Base-by-base conservation (phyloP, 2,888 invertebrate genomes). In the Taenaris catops region DNA sequence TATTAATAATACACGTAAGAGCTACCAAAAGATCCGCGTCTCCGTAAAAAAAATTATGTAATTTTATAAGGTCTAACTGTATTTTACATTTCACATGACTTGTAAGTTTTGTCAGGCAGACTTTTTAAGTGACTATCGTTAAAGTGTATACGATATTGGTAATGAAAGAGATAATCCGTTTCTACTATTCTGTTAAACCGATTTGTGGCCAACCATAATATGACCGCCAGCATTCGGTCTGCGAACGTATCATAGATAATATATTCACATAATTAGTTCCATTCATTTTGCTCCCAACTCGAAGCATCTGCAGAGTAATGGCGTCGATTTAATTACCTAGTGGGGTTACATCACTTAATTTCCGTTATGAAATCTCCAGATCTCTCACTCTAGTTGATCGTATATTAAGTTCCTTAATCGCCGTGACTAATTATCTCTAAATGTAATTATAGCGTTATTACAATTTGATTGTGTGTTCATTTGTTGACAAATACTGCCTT, bases 251-350 rank as follows among this genome's bases (percentile, higher is more conserved):
- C 45, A 46, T 43, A 46, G 47, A 45, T 50, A 48, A 51, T 52
- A 50, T 53, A 51, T 52, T 53, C 49, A 44, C 38, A 43, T 48
- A 53, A 61, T 59, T 56, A 55, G 52, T 51, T 51, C 56, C 49
- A 58, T 63, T 61, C 53, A 55, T 55, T 58, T 50, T 47, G 40
- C 25, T 33, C 42, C 41, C 32, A 43, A 44, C 44, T 33, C 39
- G 41, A 40, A 48, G 41, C 44, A 51, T 51, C 49, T 50, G 48
- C 46, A 46, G 44, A 49, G 50, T 51, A 55, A 54, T 55, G 55
- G 53, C 51, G 51, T 48, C 53, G 53, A 59, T 62, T 59, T 63
- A 62, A 66, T 63, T 61, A 63, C 56, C 57, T 48, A 53, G 51
- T 53, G 47, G 51, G 57, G 53, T 43, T 46, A 51, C 49, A 49